phyloP scores from a whole-genome alignment of 2,888 invertebrate genomes.

The Leptinotarsa rubiginosa region DNA sequence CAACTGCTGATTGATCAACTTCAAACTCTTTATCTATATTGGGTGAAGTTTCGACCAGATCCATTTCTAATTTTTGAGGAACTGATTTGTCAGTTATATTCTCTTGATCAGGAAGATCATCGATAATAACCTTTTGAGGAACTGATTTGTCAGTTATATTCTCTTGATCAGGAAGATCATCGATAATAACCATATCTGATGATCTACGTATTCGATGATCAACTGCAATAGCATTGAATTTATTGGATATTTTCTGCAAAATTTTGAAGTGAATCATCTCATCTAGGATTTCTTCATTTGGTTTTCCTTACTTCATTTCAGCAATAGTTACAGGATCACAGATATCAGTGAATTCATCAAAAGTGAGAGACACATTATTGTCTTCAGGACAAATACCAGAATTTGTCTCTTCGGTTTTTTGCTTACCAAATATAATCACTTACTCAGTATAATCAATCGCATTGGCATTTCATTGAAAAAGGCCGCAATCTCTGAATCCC shows the following conservation, averaged over 20 bases:
- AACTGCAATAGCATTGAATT: background rate
- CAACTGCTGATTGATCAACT: no score
- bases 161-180: background rate
- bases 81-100: background rate
- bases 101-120: background rate
- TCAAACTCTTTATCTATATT: no score
- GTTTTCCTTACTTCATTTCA: background rate
- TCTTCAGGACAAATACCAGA: background rate
- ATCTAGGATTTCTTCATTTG: background rate
- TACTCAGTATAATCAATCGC: background rate
- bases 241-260: background rate
- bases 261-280: background rate
- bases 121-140: background rate
- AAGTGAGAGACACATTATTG: constrained; percentile 1
- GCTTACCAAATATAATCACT: background rate
- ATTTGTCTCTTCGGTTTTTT: background rate
- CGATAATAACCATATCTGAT: background rate
- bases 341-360: background rate
- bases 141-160: background rate
- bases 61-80: background rate
- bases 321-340: background rate
- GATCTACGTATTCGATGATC: no score
- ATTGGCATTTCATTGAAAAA: background rate
- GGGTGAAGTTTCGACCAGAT: no score
- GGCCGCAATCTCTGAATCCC: background rate